phyloP scores from a whole-genome alignment of 2,888 invertebrate genomes.

The Chouioia cunea region DNA sequence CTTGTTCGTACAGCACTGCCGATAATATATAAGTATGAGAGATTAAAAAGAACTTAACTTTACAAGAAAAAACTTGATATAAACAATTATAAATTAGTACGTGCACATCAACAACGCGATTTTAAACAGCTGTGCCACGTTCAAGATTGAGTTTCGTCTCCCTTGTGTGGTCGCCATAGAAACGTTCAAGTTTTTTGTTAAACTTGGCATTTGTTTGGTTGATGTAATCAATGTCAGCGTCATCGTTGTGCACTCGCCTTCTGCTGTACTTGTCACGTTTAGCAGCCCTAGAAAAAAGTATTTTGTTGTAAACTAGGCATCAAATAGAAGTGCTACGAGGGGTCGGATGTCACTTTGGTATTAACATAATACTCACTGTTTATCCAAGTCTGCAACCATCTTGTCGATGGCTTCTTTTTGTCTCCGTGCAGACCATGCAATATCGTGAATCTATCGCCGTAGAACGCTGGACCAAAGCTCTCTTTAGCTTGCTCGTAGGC shows the following conservation, averaged over 20 bases:
- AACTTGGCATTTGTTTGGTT: slow-evolving; percentile 98
- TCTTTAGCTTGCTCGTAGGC: slow-evolving; percentile 87
- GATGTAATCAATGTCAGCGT: slow-evolving; percentile 99
- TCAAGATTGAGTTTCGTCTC: slow-evolving; percentile 99
- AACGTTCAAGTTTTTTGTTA: slow-evolving; percentile 97
- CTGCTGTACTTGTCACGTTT: slow-evolving; percentile 95
- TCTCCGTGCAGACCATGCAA: slow-evolving; percentile 92
- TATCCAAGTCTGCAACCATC: slow-evolving; percentile 94
- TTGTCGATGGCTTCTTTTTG: slow-evolving; percentile 89
- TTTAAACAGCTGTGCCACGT: slow-evolving; percentile 91
- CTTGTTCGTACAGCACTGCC: too few relatives aligned
- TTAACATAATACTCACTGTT: slow-evolving; percentile 74
- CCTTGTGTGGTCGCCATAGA: slow-evolving; percentile 96
- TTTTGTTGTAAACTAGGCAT: neutral
- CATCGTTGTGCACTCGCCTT: slow-evolving; percentile 95
- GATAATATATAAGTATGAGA: neutral
- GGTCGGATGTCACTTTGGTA: neutral
- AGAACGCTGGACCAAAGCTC: slow-evolving; percentile 93
- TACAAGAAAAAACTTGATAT: neutral
- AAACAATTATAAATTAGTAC: too few relatives aligned
- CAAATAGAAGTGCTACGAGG: neutral
- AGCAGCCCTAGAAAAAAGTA: slow-evolving; percentile 75
- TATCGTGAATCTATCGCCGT: slow-evolving; percentile 91
- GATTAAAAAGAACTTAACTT: neutral
- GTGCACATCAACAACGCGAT: too few relatives aligned